These are phyloP conservation scores for Muschampia plurimacula DNA, from an alignment of 2,888 invertebrate genomes.

Conservation along the genomic window DNA sequence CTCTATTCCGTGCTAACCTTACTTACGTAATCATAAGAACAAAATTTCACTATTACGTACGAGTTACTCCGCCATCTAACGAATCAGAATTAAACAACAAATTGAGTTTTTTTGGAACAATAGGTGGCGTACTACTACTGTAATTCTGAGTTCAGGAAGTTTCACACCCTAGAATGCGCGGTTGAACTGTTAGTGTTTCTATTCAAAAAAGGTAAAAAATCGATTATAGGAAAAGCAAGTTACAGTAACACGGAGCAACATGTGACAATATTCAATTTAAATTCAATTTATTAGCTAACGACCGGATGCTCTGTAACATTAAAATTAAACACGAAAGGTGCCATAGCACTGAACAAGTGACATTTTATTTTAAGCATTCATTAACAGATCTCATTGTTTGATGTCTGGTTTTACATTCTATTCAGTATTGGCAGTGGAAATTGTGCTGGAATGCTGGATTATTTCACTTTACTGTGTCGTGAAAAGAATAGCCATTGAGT, in stretches of 20 bases:
- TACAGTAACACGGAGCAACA: background rate
- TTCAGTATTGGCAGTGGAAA: background rate
- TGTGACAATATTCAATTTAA: background rate
- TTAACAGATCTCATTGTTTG: constrained; percentile 13
- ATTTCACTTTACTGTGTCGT: background rate
- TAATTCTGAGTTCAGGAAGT: too few relatives aligned
- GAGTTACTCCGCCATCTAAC: too few relatives aligned
- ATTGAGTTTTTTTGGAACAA: too few relatives aligned
- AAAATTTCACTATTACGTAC: too few relatives aligned
- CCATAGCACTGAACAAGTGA: constrained; percentile 11
- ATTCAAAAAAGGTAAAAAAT: too few relatives aligned
- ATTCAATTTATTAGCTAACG: background rate
- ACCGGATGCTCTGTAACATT: constrained; percentile 12
- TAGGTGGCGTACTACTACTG: too few relatives aligned
- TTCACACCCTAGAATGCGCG: too few relatives aligned
- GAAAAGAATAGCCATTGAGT: background rate
- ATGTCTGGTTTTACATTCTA: constrained; percentile 1
- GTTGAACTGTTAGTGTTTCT: too few relatives aligned
- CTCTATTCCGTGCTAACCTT: too few relatives aligned
- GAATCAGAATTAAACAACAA: too few relatives aligned
- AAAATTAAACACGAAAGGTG: constrained; percentile 19
- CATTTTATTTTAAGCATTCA: constrained; percentile 25
- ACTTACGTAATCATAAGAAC: too few relatives aligned
- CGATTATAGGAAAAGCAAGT: too few relatives aligned
- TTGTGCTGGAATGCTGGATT: background rate